Evolutionary conservation across 2,797 vertebrate species (phyloP).

Genomic region (Menidia menidia): DNA sequence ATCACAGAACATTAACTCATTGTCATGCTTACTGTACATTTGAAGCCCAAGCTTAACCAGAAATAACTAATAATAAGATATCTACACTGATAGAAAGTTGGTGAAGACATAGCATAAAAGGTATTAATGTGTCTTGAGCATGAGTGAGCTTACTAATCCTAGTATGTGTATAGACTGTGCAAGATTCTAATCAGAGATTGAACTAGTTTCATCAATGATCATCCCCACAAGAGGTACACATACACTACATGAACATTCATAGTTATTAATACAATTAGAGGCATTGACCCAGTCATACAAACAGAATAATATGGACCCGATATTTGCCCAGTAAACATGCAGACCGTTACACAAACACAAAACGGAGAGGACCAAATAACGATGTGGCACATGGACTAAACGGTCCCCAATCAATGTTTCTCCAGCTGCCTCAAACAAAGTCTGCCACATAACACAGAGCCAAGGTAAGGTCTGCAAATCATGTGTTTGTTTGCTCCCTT

Average conservation of each 20-base stretch:
- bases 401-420: slow-evolving; percentile 45
- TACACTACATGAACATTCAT: slow-evolving; percentile 26
- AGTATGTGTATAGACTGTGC: slow-evolving; percentile 12
- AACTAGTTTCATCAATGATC: slow-evolving; percentile 33
- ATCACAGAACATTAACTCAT: too few species aligned
- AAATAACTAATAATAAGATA: too few species aligned
- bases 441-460: slow-evolving; percentile 50
- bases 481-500: slow-evolving; percentile 66
- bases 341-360: slow-evolving; percentile 30
- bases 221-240: slow-evolving; percentile 31
- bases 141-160: slow-evolving; percentile 23
- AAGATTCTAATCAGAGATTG: slow-evolving; percentile 55
- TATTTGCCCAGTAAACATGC: slow-evolving; percentile 36
- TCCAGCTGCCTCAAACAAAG: slow-evolving; percentile 60
- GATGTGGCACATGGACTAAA: slow-evolving; percentile 41
- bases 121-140: slow-evolving; percentile 21
- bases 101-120: slow-evolving; percentile 2
- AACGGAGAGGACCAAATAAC: slow-evolving; percentile 52
- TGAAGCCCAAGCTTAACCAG: too few species aligned
- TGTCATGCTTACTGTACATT: too few species aligned
- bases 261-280: slow-evolving; percentile 16
- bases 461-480: slow-evolving; percentile 64
- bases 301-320: slow-evolving; percentile 21
- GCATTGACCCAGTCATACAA: slow-evolving; percentile 13
- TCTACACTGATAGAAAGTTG: too few species aligned